phyloP scores from a whole-genome alignment of 2,113 vertebrate genomes.

The Daubentonia madagascariensis region DNA sequence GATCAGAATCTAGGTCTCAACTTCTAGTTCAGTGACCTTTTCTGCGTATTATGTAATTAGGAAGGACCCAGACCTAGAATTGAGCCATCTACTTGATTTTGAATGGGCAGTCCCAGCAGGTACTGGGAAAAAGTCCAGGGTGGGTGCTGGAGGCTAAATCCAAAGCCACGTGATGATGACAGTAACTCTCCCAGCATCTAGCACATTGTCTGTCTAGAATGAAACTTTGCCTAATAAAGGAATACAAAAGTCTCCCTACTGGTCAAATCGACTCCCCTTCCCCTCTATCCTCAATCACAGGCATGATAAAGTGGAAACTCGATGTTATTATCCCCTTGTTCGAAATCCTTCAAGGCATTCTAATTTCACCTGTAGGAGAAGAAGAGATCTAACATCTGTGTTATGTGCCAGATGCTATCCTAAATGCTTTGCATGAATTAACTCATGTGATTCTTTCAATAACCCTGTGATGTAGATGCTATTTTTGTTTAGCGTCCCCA shows the following conservation, averaged over 20 bases:
- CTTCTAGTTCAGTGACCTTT: background rate
- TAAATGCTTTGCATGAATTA: background rate
- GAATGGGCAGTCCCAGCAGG: background rate
- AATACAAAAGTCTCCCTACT: background rate
- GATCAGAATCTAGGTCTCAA: background rate
- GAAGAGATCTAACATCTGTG: background rate
- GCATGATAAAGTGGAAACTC: background rate
- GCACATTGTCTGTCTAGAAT: background rate
- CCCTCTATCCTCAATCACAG: background rate
- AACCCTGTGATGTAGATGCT: background rate
- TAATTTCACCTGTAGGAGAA: background rate
- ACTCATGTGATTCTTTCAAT: background rate
- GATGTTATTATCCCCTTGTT: background rate
- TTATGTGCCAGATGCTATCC: background rate
- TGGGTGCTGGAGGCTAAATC: background rate
- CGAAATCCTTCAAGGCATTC: background rate
- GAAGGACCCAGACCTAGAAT: background rate
- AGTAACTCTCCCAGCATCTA: background rate
- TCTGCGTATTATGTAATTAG: background rate
- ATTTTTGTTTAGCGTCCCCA: background rate
- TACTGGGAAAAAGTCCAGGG: background rate
- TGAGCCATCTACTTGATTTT: background rate
- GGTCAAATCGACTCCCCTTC: background rate
- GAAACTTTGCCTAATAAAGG: background rate
- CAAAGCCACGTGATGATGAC: background rate